Evolutionary conservation across 2,888 invertebrate genomes (phyloP), one percentile per base, ranked within the genome.

Genomic region (Odontomyia ornata): DNA sequence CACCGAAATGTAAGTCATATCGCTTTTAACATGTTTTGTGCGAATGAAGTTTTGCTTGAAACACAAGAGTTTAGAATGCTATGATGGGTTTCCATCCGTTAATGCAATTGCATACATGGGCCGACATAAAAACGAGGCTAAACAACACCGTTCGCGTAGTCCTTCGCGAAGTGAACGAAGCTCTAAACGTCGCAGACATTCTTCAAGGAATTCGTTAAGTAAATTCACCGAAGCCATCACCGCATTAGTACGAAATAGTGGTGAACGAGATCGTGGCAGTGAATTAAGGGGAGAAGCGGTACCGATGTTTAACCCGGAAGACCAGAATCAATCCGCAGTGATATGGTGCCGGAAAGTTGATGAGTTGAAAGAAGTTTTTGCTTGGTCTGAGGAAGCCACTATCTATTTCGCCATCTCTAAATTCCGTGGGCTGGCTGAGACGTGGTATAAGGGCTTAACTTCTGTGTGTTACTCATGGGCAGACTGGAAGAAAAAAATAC

Each of bases 321-420:
- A 77, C 30, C 27, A 46, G 13, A 72, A 72, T 36, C 77, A 77
- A 27, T 71, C 72, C n/a, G 4, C 72, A 9, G 60, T n/a, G 15
- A 11, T n/a, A 28, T 77, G 77, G 73, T 28, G 47, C n/a, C 28
- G 47, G 15, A 77, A 77, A 43, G 21, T 77, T 13, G 77, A 77
- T 27, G 77, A 77, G 43, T 30, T 72, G 1, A 47, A 15, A 15
- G 65, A 73, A 62, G 56, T 77, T 28, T 77, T 77, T 21, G 27
- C 5, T 9, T 72, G 77, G 77, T 13, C 72, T n/a, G 77, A 77
- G 15, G 69, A 67, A 69, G 69, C 69, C 1, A 75, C 77, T 0
- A 65, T 77, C 11, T 77, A 77, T 77, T 75, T 77, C 43, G 77
- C 77, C 0, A 15, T 77, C 15, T 30, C 67, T 2, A 77, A 77